A percentile compares a stretch with the other conserved stretches of the same genome.
Conservation (phyloP, 2,797 vertebrate species). For the Sebastes itinus region DNA sequence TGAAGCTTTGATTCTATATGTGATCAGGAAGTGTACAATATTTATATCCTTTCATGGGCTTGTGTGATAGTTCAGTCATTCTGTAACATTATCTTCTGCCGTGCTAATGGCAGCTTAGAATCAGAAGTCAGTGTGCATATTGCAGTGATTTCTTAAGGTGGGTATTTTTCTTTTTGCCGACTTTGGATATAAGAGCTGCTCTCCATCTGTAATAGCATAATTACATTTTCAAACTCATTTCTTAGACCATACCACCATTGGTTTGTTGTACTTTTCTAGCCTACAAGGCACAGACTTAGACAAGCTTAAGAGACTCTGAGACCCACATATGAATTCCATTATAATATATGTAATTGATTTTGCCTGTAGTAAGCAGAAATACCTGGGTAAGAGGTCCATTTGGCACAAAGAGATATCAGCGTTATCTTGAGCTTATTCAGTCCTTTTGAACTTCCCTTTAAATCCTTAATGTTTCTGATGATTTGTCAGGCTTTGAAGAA, state of each 20-base stretch:
- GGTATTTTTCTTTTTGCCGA: neutral
- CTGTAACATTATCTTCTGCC: neutral
- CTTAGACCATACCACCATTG: neutral
- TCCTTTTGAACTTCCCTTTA: slow-evolving; percentile 21
- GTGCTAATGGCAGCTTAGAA: neutral
- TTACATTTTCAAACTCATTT: slow-evolving; percentile 41
- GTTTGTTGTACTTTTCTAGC: slow-evolving; percentile 32
- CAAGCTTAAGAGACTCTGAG: slow-evolving; percentile 18
- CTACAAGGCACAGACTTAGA: slow-evolving; percentile 17
- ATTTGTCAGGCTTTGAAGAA: slow-evolving; percentile 15
- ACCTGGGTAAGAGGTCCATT: slow-evolving; percentile 22
- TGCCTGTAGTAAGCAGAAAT: slow-evolving; percentile 33
- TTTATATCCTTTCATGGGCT: neutral
- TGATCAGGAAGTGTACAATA: neutral
- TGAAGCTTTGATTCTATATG: neutral
- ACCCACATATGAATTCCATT: slow-evolving; percentile 28
- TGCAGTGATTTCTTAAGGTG: neutral
- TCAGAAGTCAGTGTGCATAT: neutral
- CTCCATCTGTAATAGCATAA: slow-evolving; percentile 30
- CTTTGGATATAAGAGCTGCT: slow-evolving; percentile 24
- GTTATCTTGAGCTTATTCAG: neutral
- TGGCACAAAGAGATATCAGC: slow-evolving; percentile 16
- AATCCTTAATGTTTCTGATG: slow-evolving; percentile 3
- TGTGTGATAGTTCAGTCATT: neutral
- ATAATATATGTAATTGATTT: slow-evolving; percentile 39